phyloP scores from a whole-genome alignment of 1,140 invertebrate species.

The Lepidurus apus region DNA sequence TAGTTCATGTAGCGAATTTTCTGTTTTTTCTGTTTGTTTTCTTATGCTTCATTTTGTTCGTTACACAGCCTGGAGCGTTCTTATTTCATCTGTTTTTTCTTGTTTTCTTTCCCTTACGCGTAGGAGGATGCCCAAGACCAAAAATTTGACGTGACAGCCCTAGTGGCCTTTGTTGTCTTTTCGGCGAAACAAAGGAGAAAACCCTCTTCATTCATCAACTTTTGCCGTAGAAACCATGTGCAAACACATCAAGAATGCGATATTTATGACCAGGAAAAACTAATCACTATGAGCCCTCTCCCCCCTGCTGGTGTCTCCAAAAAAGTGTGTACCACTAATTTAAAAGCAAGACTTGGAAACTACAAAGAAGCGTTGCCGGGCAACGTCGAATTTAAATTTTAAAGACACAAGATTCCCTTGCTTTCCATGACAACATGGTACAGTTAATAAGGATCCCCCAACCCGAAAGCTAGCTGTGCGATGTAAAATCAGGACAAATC shows the following conservation, averaged over 20 bases:
- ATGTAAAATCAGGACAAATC: too few species aligned
- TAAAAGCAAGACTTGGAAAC: background rate
- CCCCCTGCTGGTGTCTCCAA: background rate
- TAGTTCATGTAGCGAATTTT: too few species aligned
- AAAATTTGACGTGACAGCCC: background rate
- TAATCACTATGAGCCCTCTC: background rate
- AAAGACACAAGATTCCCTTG: too few species aligned
- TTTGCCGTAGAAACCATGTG: background rate
- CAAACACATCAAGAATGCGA: background rate
- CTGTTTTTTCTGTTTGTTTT: too few species aligned
- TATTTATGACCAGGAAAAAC: slow-evolving; percentile 2
- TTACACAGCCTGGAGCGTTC: too few species aligned
- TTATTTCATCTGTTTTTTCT: too few species aligned
- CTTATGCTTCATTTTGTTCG: too few species aligned
- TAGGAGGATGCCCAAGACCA: background rate
- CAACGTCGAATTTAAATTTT: too few species aligned
- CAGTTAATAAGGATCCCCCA: too few species aligned
- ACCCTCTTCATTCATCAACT: background rate
- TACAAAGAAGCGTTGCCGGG: background rate
- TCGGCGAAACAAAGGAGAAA: background rate
- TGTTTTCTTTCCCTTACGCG: background rate
- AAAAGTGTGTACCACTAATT: background rate
- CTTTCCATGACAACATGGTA: too few species aligned
- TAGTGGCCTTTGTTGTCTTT: background rate
- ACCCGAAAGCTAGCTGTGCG: too few species aligned